A percentile compares a stretch with the other conserved stretches of the same genome.
Evolutionary conservation across 2,888 invertebrate species (phyloP).

Genomic region (Heteromyza rotundicornis): DNA sequence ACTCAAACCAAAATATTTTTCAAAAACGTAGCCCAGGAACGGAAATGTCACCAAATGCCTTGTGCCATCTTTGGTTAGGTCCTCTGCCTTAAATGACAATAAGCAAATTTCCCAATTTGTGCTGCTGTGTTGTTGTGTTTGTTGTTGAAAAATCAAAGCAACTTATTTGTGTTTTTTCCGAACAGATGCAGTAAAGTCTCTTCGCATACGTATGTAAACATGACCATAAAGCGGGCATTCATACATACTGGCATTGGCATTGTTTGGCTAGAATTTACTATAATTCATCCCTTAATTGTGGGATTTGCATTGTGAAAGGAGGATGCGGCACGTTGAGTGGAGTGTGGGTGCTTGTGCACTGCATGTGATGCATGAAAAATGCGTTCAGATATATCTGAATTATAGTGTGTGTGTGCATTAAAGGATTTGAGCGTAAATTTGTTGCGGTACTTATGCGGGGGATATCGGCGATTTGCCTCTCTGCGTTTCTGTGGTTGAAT

Average conservation of each 20-base stretch:
- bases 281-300: conserved; percentile 33
- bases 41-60: too few relatives aligned
- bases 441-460: conserved; percentile 21
- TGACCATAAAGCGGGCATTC: neutral
- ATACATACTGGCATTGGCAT: neutral
- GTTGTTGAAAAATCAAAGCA: too few relatives aligned
- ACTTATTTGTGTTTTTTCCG: conserved; percentile 13
- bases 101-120: conserved; percentile 9
- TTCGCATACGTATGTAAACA: conserved; percentile 14
- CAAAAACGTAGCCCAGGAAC: too few relatives aligned
- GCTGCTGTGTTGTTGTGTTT: too few relatives aligned
- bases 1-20: neutral
- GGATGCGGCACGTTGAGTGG: neutral
- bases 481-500: conserved; percentile 13
- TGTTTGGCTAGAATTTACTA: neutral
- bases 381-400: neutral
- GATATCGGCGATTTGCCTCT: conserved; percentile 18
- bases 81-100: conserved; percentile 10
- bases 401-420: conserved; percentile 8
- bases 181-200: conserved; percentile 19
- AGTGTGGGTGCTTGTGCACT: conserved; percentile 17
- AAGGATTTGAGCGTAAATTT: conserved; percentile 20
- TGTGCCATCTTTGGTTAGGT: too few relatives aligned
- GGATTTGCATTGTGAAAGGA: conserved; percentile 24
- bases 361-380: conserved; percentile 17